Evolutionary conservation across 2,113 vertebrate species (phyloP).

Genomic region (Leptobrachium ailaonicum): DNA sequence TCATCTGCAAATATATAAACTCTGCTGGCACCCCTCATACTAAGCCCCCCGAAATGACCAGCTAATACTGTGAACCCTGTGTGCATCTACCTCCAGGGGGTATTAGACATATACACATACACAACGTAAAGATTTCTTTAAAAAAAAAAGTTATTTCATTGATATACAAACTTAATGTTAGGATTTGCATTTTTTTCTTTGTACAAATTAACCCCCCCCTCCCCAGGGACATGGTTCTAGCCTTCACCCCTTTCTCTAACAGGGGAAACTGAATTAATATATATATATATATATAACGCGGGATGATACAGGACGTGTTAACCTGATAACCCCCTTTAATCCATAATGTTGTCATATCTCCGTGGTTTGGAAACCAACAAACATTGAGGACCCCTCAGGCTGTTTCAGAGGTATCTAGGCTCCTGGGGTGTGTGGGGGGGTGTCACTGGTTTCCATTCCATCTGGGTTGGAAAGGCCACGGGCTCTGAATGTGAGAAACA

Average conservation of each 20-base stretch:
- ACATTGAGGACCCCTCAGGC: not conserved
- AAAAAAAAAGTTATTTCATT: slow-evolving; percentile 45
- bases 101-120: slow-evolving; percentile 39
- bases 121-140: slow-evolving; percentile 40
- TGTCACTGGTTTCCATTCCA: slow-evolving; percentile 24
- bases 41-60: slow-evolving; percentile 10
- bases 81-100: slow-evolving; percentile 31
- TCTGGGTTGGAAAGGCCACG: slow-evolving; percentile 3
- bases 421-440: not conserved
- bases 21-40: slow-evolving; percentile 18
- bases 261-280: not conserved
- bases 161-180: slow-evolving; percentile 47
- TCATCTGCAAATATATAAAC: slow-evolving; percentile 37
- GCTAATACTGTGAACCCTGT: slow-evolving; percentile 43
- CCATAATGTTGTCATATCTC: not conserved
- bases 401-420: slow-evolving; percentile 18
- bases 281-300: no score
- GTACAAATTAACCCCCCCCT: slow-evolving; percentile 4
- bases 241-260: not conserved
- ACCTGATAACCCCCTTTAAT: not conserved
- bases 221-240: slow-evolving; percentile 26
- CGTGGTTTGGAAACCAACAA: slow-evolving; percentile 18
- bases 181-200: slow-evolving; percentile 26
- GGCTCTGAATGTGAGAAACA: slow-evolving; percentile 29
- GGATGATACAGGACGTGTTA: not conserved